Evolutionary conservation across 2,113 vertebrate species (phyloP).

Genomic region (Phaethon lepturus): DNA sequence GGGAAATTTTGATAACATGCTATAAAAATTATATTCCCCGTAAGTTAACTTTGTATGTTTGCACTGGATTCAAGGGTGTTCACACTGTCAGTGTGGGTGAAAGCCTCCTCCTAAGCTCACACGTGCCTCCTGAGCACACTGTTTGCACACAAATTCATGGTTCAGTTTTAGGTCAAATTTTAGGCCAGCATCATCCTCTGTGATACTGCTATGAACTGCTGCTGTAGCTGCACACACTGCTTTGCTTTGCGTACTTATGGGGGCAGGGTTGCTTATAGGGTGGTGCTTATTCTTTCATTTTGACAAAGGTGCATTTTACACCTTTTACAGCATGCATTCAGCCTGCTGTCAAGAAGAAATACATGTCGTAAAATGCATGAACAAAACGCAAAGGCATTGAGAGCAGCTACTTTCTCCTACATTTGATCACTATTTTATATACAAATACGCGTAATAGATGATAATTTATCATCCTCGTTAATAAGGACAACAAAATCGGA

Average conservation of each 20-base stretch:
- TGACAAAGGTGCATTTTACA: not conserved
- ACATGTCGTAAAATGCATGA: not conserved
- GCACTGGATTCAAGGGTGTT: not conserved
- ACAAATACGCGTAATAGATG: not conserved
- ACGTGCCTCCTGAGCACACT: not conserved
- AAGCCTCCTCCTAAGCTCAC: not conserved
- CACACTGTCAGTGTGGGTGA: not conserved
- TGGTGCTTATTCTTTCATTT: not conserved
- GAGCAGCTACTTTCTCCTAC: not conserved
- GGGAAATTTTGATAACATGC: not conserved
- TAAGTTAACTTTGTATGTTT: not conserved
- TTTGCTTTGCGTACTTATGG: not conserved
- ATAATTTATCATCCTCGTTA: not conserved
- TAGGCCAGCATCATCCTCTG: not conserved
- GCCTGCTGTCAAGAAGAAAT: not conserved
- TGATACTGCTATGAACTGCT: not conserved
- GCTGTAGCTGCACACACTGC: not conserved
- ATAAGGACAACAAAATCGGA: not conserved
- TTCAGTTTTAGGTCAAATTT: not conserved
- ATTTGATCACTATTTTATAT: not conserved
- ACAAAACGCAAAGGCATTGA: not conserved
- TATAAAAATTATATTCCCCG: not conserved
- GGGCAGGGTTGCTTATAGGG: not conserved
- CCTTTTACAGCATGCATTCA: not conserved
- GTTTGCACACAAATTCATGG: not conserved